Conservation (phyloP, 2,888 invertebrate genomes). For the Eustalomyia histrio region DNA sequence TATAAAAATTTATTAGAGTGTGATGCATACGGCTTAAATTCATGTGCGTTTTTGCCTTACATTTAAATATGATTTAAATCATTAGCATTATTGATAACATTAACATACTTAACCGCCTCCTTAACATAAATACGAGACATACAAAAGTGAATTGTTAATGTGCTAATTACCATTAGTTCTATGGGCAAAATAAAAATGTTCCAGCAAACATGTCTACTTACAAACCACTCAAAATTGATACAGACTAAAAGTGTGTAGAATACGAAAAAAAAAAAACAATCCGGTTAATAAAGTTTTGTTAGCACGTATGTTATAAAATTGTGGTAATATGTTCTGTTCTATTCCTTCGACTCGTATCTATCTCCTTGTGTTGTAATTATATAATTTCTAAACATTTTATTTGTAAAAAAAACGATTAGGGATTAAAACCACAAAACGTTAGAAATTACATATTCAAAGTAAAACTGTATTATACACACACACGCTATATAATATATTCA, state of each 20-base stretch:
- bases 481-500: too few relatives aligned
- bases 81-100: background rate
- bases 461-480: background rate
- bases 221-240: background rate
- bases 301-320: slow-evolving; percentile 1
- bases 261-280: too few relatives aligned
- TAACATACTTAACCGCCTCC: background rate
- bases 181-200: background rate
- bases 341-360: background rate
- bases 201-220: background rate
- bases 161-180: slow-evolving; percentile 17
- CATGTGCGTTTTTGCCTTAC: too few relatives aligned
- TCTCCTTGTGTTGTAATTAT: background rate
- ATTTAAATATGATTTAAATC: background rate
- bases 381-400: slow-evolving; percentile 16
- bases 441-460: background rate
- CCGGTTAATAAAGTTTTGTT: background rate
- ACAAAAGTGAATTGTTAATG: slow-evolving; percentile 17
- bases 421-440: slow-evolving; percentile 12
- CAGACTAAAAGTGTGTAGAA: slow-evolving; percentile 1
- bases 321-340: background rate
- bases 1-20: too few relatives aligned
- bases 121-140: background rate
- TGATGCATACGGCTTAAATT: too few relatives aligned
- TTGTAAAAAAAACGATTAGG: background rate